Conservation (phyloP, 2,113 vertebrate genomes). For the Microcebus ravelobensis region DNA sequence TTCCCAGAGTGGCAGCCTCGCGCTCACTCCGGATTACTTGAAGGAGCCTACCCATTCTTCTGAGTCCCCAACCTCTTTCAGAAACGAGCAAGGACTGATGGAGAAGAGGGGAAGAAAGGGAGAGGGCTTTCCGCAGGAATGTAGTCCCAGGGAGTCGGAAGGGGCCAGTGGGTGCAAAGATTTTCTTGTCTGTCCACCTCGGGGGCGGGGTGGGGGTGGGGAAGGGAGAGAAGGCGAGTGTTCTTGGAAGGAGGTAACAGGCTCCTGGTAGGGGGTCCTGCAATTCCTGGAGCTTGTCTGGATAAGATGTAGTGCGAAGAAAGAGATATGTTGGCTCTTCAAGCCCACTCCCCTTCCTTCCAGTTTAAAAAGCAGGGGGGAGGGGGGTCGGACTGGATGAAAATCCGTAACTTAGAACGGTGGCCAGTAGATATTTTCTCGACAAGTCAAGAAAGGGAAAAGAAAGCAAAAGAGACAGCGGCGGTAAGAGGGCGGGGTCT, state of each 20-base stretch:
- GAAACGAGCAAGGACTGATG: not conserved
- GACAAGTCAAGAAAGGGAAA: not conserved
- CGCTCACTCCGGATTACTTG: not conserved
- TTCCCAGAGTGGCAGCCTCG: conserved; percentile 25
- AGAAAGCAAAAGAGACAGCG: not conserved
- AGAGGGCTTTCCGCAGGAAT: not conserved
- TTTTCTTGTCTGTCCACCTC: not conserved
- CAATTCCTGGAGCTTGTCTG: not conserved
- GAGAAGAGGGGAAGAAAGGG: not conserved
- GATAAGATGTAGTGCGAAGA: not conserved
- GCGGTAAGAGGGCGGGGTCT: not conserved
- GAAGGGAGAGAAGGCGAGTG: not conserved
- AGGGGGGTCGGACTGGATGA: not conserved
- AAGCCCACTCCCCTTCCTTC: not conserved
- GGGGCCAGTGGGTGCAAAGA: not conserved
- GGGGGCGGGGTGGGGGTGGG: not conserved
- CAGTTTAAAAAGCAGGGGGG: not conserved
- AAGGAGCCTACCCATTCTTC: conserved; percentile 4
- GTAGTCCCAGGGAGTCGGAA: not conserved
- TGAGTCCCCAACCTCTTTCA: not conserved
- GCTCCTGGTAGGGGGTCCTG: not conserved
- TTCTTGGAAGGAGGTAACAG: not conserved
- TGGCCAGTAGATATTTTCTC: not conserved
- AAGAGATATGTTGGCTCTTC: not conserved
- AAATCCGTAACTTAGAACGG: conserved; percentile 16